Evolutionary conservation across 2,113 vertebrate species (phyloP).

Genomic region (Montifringilla adamsi): DNA sequence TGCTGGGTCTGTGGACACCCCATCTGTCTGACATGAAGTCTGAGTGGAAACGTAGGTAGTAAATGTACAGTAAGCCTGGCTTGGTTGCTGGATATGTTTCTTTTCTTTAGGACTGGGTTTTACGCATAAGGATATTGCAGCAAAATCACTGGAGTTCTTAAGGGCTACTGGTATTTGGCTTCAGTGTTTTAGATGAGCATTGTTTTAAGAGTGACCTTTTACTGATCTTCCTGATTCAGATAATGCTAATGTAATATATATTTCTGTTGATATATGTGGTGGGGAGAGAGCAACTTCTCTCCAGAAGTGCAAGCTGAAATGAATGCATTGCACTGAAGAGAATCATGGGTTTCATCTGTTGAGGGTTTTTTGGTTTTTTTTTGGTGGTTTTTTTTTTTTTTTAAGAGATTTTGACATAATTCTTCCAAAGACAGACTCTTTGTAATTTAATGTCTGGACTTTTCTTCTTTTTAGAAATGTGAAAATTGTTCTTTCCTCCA

Average conservation of each 20-base stretch:
- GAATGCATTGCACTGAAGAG: not conserved
- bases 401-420: not conserved
- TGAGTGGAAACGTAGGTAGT: not conserved
- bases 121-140: not conserved
- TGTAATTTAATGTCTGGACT: slow-evolving; percentile 6
- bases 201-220: not conserved
- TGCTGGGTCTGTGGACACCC: not conserved
- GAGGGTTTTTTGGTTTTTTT: not conserved
- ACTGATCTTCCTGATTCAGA: not conserved
- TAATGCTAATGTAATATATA: not conserved
- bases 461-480: not conserved
- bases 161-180: not conserved
- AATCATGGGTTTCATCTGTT: not conserved
- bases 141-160: not conserved
- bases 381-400: not conserved
- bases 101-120: not conserved
- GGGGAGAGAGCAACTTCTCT: not conserved
- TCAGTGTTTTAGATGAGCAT: not conserved
- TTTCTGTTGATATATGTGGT: not conserved
- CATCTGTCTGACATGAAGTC: not conserved
- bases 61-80: not conserved
- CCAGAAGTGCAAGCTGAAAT: not conserved
- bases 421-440: not conserved
- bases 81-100: not conserved
- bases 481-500: slow-evolving; percentile 33